phyloP scores from a whole-genome alignment of 2,113 vertebrate species.

The Dolichallabes microphthalmus region DNA sequence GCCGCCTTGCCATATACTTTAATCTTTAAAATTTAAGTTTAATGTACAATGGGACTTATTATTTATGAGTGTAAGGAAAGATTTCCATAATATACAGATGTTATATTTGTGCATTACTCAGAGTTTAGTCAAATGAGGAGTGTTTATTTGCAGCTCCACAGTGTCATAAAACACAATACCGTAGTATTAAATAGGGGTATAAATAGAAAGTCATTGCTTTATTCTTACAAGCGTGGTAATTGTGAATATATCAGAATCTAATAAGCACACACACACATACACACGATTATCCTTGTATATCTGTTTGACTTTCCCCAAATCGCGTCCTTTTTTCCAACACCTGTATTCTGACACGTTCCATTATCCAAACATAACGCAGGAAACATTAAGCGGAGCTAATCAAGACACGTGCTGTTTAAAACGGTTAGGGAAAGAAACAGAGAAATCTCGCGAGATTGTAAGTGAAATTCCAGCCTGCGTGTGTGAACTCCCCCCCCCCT shows the following conservation, averaged over 20 bases:
- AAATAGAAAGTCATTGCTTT: not conserved
- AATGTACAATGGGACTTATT: not conserved
- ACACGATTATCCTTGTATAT: not conserved
- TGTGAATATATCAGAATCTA: not conserved
- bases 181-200: too few relatives aligned
- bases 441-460: not conserved
- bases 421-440: not conserved
- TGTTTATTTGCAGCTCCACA: not conserved
- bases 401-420: not conserved
- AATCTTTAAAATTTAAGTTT: too few relatives aligned
- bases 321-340: not conserved
- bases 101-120: not conserved
- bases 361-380: not conserved
- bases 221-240: not conserved
- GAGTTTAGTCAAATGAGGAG: not conserved
- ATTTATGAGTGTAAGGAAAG: not conserved
- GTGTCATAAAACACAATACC: not conserved
- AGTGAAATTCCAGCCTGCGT: constrained; percentile 61
- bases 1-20: too few relatives aligned
- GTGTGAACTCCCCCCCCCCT: constrained; percentile 50
- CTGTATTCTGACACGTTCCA: not conserved
- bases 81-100: not conserved
- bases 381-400: not conserved
- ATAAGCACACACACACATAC: not conserved
- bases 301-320: not conserved